Evolutionary conservation across 2,888 invertebrate species (phyloP).

Genomic region (Eledona agricola): DNA sequence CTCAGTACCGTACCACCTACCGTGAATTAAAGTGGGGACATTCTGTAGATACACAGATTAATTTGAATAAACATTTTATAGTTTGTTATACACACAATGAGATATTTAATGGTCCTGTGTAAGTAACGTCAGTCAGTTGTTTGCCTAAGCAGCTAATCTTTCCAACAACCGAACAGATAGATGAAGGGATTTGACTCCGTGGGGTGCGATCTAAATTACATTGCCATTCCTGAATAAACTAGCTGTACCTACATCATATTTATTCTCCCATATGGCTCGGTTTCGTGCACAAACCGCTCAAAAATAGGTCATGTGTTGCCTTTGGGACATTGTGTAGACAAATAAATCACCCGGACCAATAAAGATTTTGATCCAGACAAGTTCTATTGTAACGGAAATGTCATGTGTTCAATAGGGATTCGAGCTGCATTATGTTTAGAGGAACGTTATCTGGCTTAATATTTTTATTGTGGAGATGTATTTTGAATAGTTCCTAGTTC

Average conservation of each 20-base stretch:
- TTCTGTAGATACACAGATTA: constrained; percentile 1
- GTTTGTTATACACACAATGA: constrained; percentile 11
- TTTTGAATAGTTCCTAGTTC: no score
- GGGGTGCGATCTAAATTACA: constrained; percentile 11
- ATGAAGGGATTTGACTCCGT: constrained; percentile 14
- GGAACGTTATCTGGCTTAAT: constrained; percentile 25
- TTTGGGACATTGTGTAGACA: constrained; percentile 39
- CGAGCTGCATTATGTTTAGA: constrained; percentile 33
- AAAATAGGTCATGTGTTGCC: constrained; percentile 45
- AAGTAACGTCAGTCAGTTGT: constrained; percentile 9
- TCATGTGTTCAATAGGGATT: constrained; percentile 35
- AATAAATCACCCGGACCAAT: constrained; percentile 44
- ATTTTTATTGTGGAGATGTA: constrained; percentile 26
- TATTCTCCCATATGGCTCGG: constrained; percentile 22
- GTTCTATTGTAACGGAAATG: constrained; percentile 39
- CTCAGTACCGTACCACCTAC: no score
- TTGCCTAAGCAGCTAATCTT: constrained; percentile 22
- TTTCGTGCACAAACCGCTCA: constrained; percentile 25
- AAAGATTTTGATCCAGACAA: constrained; percentile 43
- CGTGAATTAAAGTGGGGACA: constrained; percentile 1
- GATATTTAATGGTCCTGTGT: constrained; percentile 11
- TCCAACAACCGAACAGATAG: constrained; percentile 14
- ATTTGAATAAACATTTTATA: constrained; percentile 14
- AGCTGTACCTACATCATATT: constrained; percentile 10
- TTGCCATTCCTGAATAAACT: constrained; percentile 1